Percentiles rank a stretch among this genome's conserved stretches.
phyloP scores from a whole-genome alignment of 2,888 invertebrate genomes.

The Sicus ferrugineus region DNA sequence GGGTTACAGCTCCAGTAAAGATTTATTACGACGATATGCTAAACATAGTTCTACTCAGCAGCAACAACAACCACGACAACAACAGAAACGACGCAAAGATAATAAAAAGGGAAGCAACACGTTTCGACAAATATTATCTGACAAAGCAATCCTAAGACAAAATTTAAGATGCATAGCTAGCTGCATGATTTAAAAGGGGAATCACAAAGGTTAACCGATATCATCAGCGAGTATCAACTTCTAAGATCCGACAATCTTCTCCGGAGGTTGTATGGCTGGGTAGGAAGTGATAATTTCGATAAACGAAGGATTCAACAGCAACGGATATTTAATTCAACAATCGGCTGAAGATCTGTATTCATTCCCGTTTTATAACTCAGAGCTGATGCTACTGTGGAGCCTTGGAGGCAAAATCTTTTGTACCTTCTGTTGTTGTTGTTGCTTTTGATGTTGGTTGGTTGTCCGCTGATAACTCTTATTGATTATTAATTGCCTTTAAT shows the following conservation, averaged over 20 bases:
- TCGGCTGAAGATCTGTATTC: neutral
- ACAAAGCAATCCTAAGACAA: neutral
- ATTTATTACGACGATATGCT: no score
- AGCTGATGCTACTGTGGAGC: no score
- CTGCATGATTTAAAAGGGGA: neutral
- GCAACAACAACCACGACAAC: conserved; percentile 26
- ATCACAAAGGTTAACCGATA: conserved; percentile 17
- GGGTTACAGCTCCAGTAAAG: no score
- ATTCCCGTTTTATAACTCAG: no score
- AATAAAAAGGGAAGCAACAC: neutral
- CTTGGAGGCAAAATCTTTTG: no score
- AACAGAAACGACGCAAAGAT: neutral
- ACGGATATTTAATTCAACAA: neutral
- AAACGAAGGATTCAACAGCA: conserved; percentile 40
- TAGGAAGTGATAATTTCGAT: conserved; percentile 41
- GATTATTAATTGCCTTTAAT: conserved; percentile 37
- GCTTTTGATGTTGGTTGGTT: neutral
- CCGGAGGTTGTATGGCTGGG: neutral
- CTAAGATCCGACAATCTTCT: neutral
- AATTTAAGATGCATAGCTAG: neutral
- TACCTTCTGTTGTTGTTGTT: conserved; percentile 3
- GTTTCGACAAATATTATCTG: neutral
- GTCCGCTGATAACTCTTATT: conserved; percentile 24
- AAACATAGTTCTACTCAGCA: no score
- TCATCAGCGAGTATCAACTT: conserved; percentile 5